These are phyloP conservation scores for Drosophila robusta DNA, from an alignment of 2,888 invertebrate species.

Conservation along the genomic window DNA sequence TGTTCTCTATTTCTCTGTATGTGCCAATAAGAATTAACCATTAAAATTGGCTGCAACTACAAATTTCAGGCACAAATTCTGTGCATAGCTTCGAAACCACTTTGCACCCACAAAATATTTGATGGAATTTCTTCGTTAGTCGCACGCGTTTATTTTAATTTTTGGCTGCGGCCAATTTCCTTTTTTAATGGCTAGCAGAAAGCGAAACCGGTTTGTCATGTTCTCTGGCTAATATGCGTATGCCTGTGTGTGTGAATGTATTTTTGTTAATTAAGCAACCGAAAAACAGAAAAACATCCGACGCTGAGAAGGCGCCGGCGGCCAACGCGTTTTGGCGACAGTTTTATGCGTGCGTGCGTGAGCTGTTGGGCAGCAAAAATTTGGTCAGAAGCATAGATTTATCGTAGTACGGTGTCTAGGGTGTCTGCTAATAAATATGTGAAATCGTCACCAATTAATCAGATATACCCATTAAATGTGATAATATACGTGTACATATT, in stretches of 20 bases:
- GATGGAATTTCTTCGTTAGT: conserved; percentile 6
- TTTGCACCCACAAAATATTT: conserved; percentile 48
- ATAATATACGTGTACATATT: not conserved
- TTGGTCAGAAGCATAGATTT: not conserved
- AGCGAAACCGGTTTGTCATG: conserved; percentile 73
- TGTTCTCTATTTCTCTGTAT: conserved; percentile 42
- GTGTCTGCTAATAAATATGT: too few species aligned
- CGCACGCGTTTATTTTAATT: conserved; percentile 23
- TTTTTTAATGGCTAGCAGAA: conserved; percentile 49
- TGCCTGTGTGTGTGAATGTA: conserved; percentile 10
- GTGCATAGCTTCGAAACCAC: conserved; percentile 33
- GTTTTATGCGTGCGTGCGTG: conserved; percentile 7
- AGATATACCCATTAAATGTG: not conserved
- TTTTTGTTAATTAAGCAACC: conserved; percentile 58
- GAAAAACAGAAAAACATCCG: conserved; percentile 32
- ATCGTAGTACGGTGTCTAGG: too few species aligned
- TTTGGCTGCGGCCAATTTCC: conserved; percentile 61
- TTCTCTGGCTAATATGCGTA: conserved; percentile 51
- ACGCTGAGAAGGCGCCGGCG: conserved; percentile 22
- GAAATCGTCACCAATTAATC: not conserved
- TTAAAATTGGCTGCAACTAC: conserved; percentile 44
- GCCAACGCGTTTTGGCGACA: conserved; percentile 21
- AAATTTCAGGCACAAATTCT: conserved; percentile 23
- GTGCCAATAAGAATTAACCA: conserved; percentile 28
- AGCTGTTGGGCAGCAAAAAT: not conserved